Base-by-base conservation (phyloP, 2,113 vertebrate genomes). In the Dipodomys spectabilis region DNA sequence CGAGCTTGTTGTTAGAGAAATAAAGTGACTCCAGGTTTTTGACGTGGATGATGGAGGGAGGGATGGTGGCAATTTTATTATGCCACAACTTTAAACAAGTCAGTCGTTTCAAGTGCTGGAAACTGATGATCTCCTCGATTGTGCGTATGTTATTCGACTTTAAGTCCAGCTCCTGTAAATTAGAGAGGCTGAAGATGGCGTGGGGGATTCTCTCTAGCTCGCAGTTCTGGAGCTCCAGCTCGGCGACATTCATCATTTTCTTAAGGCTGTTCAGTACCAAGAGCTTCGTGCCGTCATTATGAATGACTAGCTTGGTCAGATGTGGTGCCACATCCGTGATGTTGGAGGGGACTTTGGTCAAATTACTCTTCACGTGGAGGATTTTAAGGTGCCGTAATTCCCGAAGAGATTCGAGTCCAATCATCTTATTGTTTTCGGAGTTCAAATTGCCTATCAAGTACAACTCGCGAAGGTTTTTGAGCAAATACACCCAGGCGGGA, bases 361-460 rank as follows among this genome's bases (percentile, higher is more conserved):
- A 98, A 97, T 99, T 99, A 98, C 99, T 99, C 97, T 99, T 99
- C 90, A 99, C 98, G 0, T 99, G 98, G 85, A 99, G 98, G 94
- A 99, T 98, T 97, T 99, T 99, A 81, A 99, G 98, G 96, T 99
- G 99, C 94, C 99, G 98, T 91, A 99, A 96, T 94, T 99, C 99
- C 96, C 99, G 97, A 86, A 99, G 98, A 93, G 99, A 99, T 89
- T 99, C 99, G 0, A 99, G 98, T 93, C 99, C 99, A 67, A 99
- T 99, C 99, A 99, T 99, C 97, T 99, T 99, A 97, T 99, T 99
- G 95, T 99, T 99, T 98, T 99, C 99, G 4, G 99, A 99, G 98
- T 99, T 99, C 97, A 99, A 98, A 88, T 99, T 99, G 92, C 99
- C 99, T 90, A 99, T 98, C 94, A 99, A 97, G 96, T 99, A 99